phyloP scores from a whole-genome alignment of 2,113 vertebrate species.

The Ia io region DNA sequence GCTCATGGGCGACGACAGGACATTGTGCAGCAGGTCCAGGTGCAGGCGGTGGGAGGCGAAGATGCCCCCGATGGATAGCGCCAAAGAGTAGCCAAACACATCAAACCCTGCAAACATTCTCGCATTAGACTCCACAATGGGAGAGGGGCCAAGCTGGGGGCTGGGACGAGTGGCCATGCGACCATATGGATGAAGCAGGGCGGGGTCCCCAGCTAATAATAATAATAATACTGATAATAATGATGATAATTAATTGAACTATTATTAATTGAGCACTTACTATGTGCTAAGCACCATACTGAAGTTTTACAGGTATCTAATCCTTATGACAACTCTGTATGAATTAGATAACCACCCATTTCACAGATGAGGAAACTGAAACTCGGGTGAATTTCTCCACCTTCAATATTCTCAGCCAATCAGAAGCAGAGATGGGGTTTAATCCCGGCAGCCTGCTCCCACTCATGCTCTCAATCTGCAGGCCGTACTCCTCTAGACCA shows the following conservation, averaged over 20 bases:
- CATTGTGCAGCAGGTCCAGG: slow-evolving; percentile 87
- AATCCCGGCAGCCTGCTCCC: not conserved
- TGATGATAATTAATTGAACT: rapidly evolving
- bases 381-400: not conserved
- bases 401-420: not conserved
- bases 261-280: not conserved
- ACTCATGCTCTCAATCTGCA: rapidly evolving
- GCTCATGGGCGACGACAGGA: slow-evolving; percentile 94
- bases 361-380: not conserved
- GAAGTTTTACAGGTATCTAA: not conserved
- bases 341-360: not conserved
- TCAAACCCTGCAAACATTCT: slow-evolving; percentile 83
- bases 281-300: rapidly evolving
- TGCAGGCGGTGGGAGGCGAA: slow-evolving; percentile 92
- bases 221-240: rapidly evolving
- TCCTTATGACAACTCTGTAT: not conserved
- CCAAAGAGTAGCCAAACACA: slow-evolving; percentile 92
- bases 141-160: rapidly evolving
- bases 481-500: not conserved
- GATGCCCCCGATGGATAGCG: slow-evolving; percentile 93
- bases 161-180: rapidly evolving
- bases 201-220: not conserved
- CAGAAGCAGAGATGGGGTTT: not conserved
- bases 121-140: rapidly evolving
- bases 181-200: rapidly evolving